Conservation (phyloP, 1,140 invertebrate species). For the Drosophila pseudoananassae region DNA sequence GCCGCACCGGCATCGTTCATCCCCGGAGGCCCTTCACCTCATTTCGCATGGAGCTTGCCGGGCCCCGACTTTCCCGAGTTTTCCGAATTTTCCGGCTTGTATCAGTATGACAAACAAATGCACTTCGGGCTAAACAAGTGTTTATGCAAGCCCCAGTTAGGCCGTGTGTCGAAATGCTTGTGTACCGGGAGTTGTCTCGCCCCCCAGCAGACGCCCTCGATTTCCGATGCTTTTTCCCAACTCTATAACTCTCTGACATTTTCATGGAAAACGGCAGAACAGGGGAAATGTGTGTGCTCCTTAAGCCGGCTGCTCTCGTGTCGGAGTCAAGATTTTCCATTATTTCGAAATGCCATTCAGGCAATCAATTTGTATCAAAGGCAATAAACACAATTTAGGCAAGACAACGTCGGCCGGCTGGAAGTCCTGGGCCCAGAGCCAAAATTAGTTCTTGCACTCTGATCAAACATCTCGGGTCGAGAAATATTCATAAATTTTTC, state of each 20-base stretch:
- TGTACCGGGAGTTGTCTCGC: background rate
- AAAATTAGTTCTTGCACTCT: conserved; percentile 30
- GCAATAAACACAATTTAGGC: conserved; percentile 51
- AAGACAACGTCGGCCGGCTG: conserved; percentile 19
- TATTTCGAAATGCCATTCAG: conserved; percentile 46
- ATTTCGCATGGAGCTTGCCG: background rate
- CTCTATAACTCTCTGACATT: conserved; percentile 10
- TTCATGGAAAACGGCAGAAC: conserved; percentile 22
- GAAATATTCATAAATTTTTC: conserved; percentile 41
- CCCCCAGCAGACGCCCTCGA: background rate
- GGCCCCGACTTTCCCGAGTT: background rate
- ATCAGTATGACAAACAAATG: conserved; percentile 39
- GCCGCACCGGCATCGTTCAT: background rate
- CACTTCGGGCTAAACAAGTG: conserved; percentile 52
- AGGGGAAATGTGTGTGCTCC: conserved; percentile 13
- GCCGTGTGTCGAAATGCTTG: conserved; percentile 8
- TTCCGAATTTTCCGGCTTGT: background rate
- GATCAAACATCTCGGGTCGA: conserved; percentile 18
- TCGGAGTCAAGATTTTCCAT: conserved; percentile 35
- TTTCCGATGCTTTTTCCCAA: background rate
- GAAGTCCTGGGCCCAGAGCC: conserved; percentile 10
- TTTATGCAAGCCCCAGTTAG: conserved; percentile 37
- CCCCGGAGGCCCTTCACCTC: background rate
- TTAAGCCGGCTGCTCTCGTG: conserved; percentile 6
- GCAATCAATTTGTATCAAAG: conserved; percentile 57